Evolutionary conservation across 2,797 vertebrate genomes (phyloP).

Genomic region (Rhinella marina): DNA sequence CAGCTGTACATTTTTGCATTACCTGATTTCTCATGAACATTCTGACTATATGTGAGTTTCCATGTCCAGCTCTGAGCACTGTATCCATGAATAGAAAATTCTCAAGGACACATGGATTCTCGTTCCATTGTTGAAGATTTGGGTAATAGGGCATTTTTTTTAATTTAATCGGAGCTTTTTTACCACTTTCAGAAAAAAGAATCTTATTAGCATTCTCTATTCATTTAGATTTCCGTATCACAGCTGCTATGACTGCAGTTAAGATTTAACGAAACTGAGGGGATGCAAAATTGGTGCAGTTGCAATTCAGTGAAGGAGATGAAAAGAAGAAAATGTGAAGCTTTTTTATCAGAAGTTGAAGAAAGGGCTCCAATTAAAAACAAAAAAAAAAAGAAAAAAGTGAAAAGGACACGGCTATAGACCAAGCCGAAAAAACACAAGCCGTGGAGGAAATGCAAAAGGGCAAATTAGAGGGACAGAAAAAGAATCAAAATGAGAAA

Average conservation of each 20-base stretch:
- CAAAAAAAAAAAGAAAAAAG: slow-evolving; percentile 62
- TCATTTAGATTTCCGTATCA: slow-evolving; percentile 71
- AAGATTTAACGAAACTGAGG: slow-evolving; percentile 63
- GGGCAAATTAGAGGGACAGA: slow-evolving; percentile 48
- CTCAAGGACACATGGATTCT: slow-evolving; percentile 51
- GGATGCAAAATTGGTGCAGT: slow-evolving; percentile 68
- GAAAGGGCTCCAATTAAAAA: slow-evolving; percentile 70
- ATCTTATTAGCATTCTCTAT: slow-evolving; percentile 76
- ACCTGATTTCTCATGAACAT: slow-evolving; percentile 54
- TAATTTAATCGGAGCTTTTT: slow-evolving; percentile 65
- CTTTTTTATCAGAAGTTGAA: slow-evolving; percentile 69
- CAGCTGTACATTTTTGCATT: slow-evolving; percentile 53
- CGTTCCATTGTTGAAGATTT: slow-evolving; percentile 59
- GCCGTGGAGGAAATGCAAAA: slow-evolving; percentile 47
- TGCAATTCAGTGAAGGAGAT: slow-evolving; percentile 71
- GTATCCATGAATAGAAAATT: slow-evolving; percentile 52
- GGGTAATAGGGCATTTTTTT: slow-evolving; percentile 63
- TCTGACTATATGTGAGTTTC: slow-evolving; percentile 41
- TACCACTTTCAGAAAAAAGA: slow-evolving; percentile 61
- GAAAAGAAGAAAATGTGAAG: slow-evolving; percentile 68
- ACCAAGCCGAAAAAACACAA: slow-evolving; percentile 64
- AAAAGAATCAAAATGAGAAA: slow-evolving; percentile 40
- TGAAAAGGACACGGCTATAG: slow-evolving; percentile 63
- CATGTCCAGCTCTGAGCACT: slow-evolving; percentile 53
- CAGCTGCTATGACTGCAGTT: slow-evolving; percentile 74